Evolutionary conservation across 2,888 invertebrate species (phyloP).

Genomic region (Nebria salina): DNA sequence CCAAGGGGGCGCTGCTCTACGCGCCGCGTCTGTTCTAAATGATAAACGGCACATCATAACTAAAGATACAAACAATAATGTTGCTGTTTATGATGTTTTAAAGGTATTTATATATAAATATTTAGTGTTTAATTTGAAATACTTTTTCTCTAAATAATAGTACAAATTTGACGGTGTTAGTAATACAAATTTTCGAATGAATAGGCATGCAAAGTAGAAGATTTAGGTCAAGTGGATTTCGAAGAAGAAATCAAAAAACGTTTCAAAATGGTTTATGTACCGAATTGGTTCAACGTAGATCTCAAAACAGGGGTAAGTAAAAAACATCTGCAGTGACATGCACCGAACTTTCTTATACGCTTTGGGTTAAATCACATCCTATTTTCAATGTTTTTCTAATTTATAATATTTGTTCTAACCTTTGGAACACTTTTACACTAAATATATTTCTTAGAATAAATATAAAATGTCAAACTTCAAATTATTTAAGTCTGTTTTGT

Average conservation of each 20-base stretch:
- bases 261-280: conserved; percentile 94
- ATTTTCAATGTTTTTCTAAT: no score
- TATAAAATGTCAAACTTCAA: no score
- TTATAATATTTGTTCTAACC: no score
- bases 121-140: no score
- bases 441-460: no score
- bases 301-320: conserved; percentile 91
- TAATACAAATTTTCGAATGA: no score
- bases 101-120: conserved; percentile 67
- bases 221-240: conserved; percentile 89
- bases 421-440: no score
- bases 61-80: conserved; percentile 90
- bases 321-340: background rate
- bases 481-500: no score
- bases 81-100: conserved; percentile 93
- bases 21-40: conserved; percentile 91
- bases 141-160: no score
- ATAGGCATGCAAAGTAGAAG: conserved; percentile 83
- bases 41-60: conserved; percentile 96
- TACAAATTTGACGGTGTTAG: no score
- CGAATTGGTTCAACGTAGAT: conserved; percentile 99
- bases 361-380: no score
- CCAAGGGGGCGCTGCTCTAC: conserved; percentile 92
- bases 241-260: conserved; percentile 92
- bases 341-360: no score